Conservation (phyloP, 2,797 vertebrate genomes). For the Molothrus ater region DNA sequence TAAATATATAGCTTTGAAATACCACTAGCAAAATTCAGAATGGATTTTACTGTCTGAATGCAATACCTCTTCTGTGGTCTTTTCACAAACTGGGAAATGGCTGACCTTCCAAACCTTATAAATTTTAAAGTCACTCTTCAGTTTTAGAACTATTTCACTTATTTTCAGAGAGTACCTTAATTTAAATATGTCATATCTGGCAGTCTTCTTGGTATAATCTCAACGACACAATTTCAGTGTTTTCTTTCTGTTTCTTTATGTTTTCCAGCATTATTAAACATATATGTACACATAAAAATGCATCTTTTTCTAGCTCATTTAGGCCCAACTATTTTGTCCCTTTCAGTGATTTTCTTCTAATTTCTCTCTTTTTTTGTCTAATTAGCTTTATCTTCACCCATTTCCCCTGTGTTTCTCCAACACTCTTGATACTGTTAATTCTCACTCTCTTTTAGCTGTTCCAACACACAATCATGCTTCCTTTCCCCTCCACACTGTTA, state of each 20-base stretch:
- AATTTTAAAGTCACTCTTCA: not conserved
- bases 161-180: not conserved
- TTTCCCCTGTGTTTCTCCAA: not conserved
- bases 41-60: not conserved
- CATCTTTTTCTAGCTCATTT: not conserved
- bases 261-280: not conserved
- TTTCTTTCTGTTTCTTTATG: not conserved
- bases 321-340: not conserved
- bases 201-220: not conserved
- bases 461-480: not conserved
- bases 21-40: not conserved
- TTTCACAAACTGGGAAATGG: not conserved
- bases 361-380: not conserved
- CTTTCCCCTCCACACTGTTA: not conserved
- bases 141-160: not conserved
- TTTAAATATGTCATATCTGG: not conserved
- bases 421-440: not conserved
- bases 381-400: not conserved
- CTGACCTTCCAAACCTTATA: not conserved
- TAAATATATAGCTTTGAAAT: not conserved
- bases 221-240: not conserved
- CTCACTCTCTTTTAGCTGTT: not conserved
- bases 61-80: not conserved
- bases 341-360: not conserved
- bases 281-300: not conserved